phyloP scores from a whole-genome alignment of 2,888 invertebrate species.

The Stenolophus ochropezus region DNA sequence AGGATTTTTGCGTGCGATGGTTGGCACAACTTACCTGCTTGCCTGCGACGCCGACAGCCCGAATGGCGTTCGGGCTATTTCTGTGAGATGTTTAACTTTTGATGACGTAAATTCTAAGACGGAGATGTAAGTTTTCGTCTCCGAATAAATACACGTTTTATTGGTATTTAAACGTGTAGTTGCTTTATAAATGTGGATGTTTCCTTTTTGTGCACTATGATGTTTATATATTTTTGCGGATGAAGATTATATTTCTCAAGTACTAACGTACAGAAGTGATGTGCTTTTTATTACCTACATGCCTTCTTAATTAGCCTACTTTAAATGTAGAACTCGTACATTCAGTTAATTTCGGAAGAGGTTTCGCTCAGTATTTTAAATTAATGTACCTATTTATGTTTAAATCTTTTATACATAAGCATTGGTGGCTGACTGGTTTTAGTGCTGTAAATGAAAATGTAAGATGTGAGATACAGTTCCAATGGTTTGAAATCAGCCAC shows the following conservation, averaged over 20 bases:
- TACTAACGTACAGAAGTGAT: too few species aligned
- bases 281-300: too few species aligned
- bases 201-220: not conserved
- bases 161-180: not conserved
- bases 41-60: not conserved
- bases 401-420: too few species aligned
- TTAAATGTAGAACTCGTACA: too few species aligned
- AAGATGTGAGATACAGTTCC: too few species aligned
- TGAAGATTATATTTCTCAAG: not conserved
- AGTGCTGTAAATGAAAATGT: too few species aligned
- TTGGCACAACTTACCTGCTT: slow-evolving; percentile 1
- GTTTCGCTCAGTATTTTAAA: too few species aligned
- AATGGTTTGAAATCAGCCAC: too few species aligned
- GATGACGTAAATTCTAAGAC: slow-evolving; percentile 18
- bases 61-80: slow-evolving; percentile 29
- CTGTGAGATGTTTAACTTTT: slow-evolving; percentile 44
- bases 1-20: slow-evolving; percentile 2
- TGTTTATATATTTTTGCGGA: not conserved
- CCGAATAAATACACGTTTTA: not conserved
- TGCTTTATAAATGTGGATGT: not conserved
- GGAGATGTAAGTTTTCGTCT: not conserved
- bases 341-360: too few species aligned
- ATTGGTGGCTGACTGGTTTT: too few species aligned
- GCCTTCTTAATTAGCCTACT: too few species aligned
- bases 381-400: too few species aligned